Percentiles rank a stretch among this genome's conserved stretches.
phyloP scores from a whole-genome alignment of 2,797 vertebrate genomes.

The Channa striata region DNA sequence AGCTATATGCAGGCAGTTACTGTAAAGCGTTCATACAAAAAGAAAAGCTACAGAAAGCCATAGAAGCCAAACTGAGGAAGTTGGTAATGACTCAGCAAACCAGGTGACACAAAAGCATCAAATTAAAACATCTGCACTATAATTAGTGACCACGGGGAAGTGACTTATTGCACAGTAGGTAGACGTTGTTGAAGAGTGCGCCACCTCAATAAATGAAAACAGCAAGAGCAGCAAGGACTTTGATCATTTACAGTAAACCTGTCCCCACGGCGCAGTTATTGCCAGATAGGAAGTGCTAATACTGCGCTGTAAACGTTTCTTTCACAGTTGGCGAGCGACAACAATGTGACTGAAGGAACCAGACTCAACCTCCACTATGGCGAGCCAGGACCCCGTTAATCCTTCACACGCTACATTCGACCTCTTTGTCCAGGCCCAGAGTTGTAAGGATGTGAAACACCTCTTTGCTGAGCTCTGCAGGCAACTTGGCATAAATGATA shows the following conservation, averaged over 20 bases:
- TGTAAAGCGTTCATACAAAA: conserved; percentile 22
- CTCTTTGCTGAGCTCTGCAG: conserved; percentile 87
- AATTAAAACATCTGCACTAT: conserved; percentile 31
- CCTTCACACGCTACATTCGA: conserved; percentile 88
- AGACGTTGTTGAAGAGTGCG: not conserved
- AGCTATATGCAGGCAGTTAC: conserved; percentile 15
- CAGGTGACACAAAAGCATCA: conserved; percentile 39
- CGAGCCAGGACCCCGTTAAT: conserved; percentile 70
- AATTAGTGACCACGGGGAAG: conserved; percentile 32
- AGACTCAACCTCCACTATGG: conserved; percentile 63
- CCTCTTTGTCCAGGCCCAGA: conserved; percentile 86
- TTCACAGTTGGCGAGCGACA: conserved; percentile 41
- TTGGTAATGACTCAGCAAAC: conserved; percentile 52
- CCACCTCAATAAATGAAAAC: conserved; percentile 13
- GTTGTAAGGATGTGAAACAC: conserved; percentile 86
- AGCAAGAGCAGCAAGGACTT: conserved; percentile 18
- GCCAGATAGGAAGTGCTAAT: conserved; percentile 34
- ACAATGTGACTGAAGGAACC: not conserved
- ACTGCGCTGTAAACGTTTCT: not conserved
- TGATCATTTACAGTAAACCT: conserved; percentile 44
- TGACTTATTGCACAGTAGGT: conserved; percentile 15
- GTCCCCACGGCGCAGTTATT: not conserved
- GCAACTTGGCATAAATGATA: conserved; percentile 82
- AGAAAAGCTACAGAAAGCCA: conserved; percentile 1
- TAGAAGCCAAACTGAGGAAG: conserved; percentile 49